Percentiles rank a stretch among this genome's conserved stretches.
Evolutionary conservation across 2,797 vertebrate genomes (phyloP).

Genomic region (Enteromius unitaeniatus): DNA sequence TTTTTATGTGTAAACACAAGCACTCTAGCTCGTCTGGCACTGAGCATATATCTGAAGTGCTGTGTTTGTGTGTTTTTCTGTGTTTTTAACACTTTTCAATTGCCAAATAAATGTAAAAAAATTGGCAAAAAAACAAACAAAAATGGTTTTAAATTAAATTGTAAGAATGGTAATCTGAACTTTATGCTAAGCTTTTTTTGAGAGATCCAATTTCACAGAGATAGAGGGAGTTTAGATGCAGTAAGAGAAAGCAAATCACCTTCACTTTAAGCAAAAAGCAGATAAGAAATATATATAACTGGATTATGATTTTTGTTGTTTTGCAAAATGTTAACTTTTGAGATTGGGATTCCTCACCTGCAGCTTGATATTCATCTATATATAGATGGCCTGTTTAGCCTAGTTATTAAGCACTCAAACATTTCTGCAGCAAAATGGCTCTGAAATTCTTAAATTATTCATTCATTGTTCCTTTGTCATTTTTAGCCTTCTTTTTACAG

Average conservation of each 20-base stretch:
- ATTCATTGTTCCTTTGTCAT: conserved; percentile 5
- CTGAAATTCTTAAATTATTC: background rate
- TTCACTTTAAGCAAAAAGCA: background rate
- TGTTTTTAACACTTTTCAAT: background rate
- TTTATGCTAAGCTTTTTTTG: background rate
- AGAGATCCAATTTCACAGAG: background rate
- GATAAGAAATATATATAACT: background rate
- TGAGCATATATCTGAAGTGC: background rate
- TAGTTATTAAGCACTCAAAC: background rate
- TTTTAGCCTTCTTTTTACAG: background rate
- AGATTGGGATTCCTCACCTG: background rate
- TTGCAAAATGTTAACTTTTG: too few relatives aligned
- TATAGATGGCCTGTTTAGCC: background rate
- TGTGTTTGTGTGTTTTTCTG: background rate
- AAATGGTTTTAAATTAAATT: background rate
- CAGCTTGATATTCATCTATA: background rate
- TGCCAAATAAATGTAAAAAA: background rate
- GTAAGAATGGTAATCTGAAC: background rate
- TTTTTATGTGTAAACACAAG: background rate
- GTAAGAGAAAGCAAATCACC: background rate
- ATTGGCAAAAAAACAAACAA: too few relatives aligned
- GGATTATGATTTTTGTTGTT: too few relatives aligned
- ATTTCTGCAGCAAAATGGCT: background rate
- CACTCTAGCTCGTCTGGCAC: background rate
- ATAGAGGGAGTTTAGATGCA: background rate